Evolutionary conservation across 2,888 invertebrate genomes (phyloP), one percentile per base, ranked within the genome.

Genomic region (Leuctra nigra): DNA sequence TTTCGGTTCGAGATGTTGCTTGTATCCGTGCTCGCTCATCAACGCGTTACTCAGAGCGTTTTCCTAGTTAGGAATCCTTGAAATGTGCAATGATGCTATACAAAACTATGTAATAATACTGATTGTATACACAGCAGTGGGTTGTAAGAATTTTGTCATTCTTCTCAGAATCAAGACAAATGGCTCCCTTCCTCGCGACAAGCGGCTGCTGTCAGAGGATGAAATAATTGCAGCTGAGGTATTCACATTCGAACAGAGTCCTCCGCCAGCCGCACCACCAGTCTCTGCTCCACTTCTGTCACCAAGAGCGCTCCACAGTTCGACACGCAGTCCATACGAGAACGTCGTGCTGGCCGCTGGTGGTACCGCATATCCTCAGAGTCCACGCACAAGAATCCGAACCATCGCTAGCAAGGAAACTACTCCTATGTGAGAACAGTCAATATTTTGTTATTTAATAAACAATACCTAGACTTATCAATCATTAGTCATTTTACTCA

Each of bases 161-260:
- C 23, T 20, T 23, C 6, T 16, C 73, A 85, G 89, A 64, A 93
- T 93, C 57, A 93, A 90, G 69, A 93, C 93, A 0, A 93, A 93
- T 67, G 93, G 93, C 1, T 92, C 92, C 0, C 72, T 93, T 44
- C 91, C 93, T 0, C 74, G 88, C 18, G 87, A 87, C 63, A 78
- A 64, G 41, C 48, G 60, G 7, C 54, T 59, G 16, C 53, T 54
- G 4, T 61, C 61, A 41, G 69, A 69, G 59, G 69, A 69, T 59
- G 70, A 69, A 59, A 62, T 68, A 6, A 33, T 18, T 9, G 9
- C n/a, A 6, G 63, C 64, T 53, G 66, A 66, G 13, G 67, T 70
- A 57, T 68, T 69, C 63, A 65, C 66, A 39, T 65, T 66, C 41
- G 66, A 66, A 16, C 35, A 54, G 16, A 22, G 53, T 4, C 18